A percentile compares a stretch with the other conserved stretches of the same genome.
These are phyloP conservation scores for Cataglyphis livida DNA, from an alignment of 2,888 invertebrate species.

Conservation along the genomic window DNA sequence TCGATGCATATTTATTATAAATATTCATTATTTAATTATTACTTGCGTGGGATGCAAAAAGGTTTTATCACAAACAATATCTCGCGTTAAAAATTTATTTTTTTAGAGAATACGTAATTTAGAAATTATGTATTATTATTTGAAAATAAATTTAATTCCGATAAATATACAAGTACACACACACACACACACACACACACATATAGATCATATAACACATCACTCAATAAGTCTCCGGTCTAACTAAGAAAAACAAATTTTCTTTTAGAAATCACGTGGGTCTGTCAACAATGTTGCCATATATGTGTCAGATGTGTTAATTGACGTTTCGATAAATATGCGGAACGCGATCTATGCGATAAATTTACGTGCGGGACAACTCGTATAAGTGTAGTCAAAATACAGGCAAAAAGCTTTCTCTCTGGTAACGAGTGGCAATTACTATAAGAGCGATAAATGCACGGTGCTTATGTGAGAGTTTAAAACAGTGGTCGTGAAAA, in stretches of 20 bases:
- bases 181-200: background rate
- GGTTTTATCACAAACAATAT: background rate
- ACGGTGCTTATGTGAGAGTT: constrained; percentile 40
- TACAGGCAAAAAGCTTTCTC: constrained; percentile 37
- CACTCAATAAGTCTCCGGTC: too few species aligned
- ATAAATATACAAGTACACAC: background rate
- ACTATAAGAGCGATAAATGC: constrained; percentile 64
- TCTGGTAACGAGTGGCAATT: constrained; percentile 62
- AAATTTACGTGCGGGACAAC: constrained; percentile 14
- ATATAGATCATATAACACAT: background rate
- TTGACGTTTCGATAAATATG: constrained; percentile 3
- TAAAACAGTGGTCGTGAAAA: constrained; percentile 37
- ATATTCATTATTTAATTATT: constrained; percentile 46
- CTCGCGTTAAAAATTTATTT: background rate
- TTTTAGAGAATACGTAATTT: constrained; percentile 18
- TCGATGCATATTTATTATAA: constrained; percentile 21
- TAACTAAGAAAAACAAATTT: too few species aligned
- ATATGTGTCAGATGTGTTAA: too few species aligned
- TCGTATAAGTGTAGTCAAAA: constrained; percentile 1
- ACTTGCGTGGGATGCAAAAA: constrained; percentile 5
- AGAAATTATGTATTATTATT: background rate
- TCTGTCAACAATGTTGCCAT: too few species aligned
- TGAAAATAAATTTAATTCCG: constrained; percentile 18
- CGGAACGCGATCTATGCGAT: background rate
- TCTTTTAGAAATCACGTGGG: too few species aligned